Percentiles rank a stretch among this genome's conserved stretches.
Evolutionary conservation across 2,797 vertebrate genomes (phyloP).

Genomic region (Sitta carolinensis): DNA sequence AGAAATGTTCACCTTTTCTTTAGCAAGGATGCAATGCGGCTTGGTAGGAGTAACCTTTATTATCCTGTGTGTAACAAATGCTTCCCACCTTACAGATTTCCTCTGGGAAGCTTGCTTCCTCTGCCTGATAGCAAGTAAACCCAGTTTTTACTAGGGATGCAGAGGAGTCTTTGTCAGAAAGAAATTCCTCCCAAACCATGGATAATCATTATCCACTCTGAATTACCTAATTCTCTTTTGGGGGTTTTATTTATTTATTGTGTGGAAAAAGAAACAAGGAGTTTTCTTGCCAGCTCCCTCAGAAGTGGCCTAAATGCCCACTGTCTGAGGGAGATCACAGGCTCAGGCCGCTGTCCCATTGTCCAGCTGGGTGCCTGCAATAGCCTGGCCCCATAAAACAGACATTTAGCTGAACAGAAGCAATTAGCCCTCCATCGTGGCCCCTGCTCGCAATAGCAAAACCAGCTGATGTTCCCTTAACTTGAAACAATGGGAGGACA

Average conservation of each 20-base stretch:
- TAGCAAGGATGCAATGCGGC: neutral
- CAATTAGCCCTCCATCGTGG: conserved; percentile 53
- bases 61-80: neutral
- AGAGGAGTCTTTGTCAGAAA: neutral
- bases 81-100: neutral
- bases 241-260: neutral
- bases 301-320: conserved; percentile 17
- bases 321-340: neutral
- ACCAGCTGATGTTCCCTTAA: conserved; percentile 58
- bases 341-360: neutral
- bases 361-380: conserved; percentile 15
- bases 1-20: neutral
- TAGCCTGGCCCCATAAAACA: conserved; percentile 44
- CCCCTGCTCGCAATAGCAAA: conserved; percentile 52
- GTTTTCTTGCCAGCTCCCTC: conserved; percentile 19
- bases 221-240: conserved; percentile 9
- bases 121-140: conserved; percentile 3
- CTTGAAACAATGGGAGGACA: conserved; percentile 62
- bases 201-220: neutral
- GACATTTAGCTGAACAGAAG: conserved; percentile 47
- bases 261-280: neutral
- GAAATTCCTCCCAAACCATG: neutral
- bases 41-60: neutral
- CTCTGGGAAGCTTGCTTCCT: neutral
- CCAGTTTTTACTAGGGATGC: neutral